Percentiles rank a stretch among this genome's conserved stretches.
Evolutionary conservation across 2,888 invertebrate species (phyloP).

Genomic region (Chrysotoxum bicinctum): DNA sequence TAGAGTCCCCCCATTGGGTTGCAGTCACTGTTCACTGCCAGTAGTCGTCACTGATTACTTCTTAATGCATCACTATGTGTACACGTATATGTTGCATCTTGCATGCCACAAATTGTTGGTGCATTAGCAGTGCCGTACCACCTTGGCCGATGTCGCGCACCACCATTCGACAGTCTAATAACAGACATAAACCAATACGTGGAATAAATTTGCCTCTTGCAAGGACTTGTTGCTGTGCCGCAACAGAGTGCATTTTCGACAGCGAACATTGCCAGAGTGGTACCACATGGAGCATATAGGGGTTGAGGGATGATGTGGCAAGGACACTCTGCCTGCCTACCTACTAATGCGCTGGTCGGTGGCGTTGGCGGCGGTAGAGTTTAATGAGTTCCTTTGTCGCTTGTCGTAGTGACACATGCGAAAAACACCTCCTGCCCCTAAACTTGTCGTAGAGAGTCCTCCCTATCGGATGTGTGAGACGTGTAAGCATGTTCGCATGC

Average conservation of each 20-base stretch:
- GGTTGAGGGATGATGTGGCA: background rate
- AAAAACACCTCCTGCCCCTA: slow-evolving; percentile 15
- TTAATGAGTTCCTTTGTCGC: slow-evolving; percentile 57
- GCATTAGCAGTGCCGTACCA: slow-evolving; percentile 20
- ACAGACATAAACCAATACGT: slow-evolving; percentile 68
- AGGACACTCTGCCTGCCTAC: background rate
- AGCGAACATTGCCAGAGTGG: background rate
- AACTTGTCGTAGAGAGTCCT: slow-evolving; percentile 8
- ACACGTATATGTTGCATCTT: slow-evolving; percentile 12
- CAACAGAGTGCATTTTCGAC: slow-evolving; percentile 54
- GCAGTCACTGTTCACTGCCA: background rate
- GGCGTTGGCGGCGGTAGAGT: slow-evolving; percentile 5
- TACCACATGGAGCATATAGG: background rate
- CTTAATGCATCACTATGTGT: slow-evolving; percentile 41
- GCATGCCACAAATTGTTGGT: slow-evolving; percentile 68
- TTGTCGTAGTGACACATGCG: slow-evolving; percentile 63
- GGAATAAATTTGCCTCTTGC: slow-evolving; percentile 61
- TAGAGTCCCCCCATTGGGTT: background rate
- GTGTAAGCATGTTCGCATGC: slow-evolving; percentile 63
- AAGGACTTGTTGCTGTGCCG: slow-evolving; percentile 65
- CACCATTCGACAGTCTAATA: slow-evolving; percentile 60
- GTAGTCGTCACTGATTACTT: slow-evolving; percentile 54
- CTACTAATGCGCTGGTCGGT: slow-evolving; percentile 22
- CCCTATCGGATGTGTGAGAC: slow-evolving; percentile 42
- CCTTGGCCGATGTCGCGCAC: slow-evolving; percentile 33